These are phyloP conservation scores for Caenorhabditis angaria DNA, from an alignment of 2,888 invertebrate species.

Conservation along the genomic window DNA sequence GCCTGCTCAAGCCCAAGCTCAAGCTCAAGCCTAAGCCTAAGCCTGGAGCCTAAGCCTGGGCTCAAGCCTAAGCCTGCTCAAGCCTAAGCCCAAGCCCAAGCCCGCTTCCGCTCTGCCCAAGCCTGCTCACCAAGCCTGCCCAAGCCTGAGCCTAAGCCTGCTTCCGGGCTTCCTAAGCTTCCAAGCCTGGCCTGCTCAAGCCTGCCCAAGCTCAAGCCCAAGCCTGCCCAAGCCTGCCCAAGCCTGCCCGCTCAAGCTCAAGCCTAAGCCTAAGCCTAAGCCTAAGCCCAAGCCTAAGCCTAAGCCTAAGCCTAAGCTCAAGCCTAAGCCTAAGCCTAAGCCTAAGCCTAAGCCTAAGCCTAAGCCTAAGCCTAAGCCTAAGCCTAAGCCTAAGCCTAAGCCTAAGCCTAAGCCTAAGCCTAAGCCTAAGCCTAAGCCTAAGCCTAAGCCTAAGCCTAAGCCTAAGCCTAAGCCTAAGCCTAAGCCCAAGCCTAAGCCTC, in stretches of 20 bases:
- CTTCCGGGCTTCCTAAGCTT: no score
- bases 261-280: constrained; percentile 40
- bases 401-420: no score
- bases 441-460: constrained; percentile 24
- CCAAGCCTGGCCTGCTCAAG: no score
- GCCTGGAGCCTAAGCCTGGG: no score
- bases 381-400: constrained; percentile 39
- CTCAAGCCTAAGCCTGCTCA: no score
- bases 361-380: constrained; percentile 22
- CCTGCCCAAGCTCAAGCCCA: constrained; percentile 19
- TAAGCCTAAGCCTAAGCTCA: constrained; percentile 35
- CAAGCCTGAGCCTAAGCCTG: no score
- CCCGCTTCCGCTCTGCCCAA: no score
- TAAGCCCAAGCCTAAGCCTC: constrained; percentile 33
- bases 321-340: constrained; percentile 38
- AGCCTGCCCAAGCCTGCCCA: constrained; percentile 18
- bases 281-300: constrained; percentile 26
- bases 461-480: constrained; percentile 23
- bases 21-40: no score
- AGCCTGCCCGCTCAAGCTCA: constrained; percentile 27
- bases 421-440: constrained; percentile 41
- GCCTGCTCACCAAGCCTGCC: no score
- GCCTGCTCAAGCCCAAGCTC: constrained; percentile 46
- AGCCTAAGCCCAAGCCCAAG: no score
- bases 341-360: constrained; percentile 41